Evolutionary conservation across 2,888 invertebrate genomes (phyloP), one percentile per base, ranked within the genome.

Genomic region (Aporophyla lueneburgensis): DNA sequence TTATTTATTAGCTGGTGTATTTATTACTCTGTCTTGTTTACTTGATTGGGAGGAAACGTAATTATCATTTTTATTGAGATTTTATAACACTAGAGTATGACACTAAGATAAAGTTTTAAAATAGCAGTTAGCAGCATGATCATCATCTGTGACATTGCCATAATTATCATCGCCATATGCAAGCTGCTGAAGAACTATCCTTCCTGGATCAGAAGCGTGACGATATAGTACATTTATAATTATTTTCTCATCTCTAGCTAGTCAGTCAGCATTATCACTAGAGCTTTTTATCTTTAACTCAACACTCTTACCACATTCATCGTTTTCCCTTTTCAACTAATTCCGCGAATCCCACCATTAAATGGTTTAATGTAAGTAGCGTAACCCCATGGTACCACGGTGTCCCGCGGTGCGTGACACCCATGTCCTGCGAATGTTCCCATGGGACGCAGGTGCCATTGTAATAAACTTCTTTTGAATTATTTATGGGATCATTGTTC

Each of bases 391-490:
- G 81, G 71, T 71, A 86, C 81, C 85, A 81, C 71, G 76, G 75
- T 78, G 76, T 86, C 89, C 86, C 89, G 89, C 83, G 89, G 89
- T 77, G 94, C 94, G 90, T 92, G 92, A 94, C 94, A 90, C 89
- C 91, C 89, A 72, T 81, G 81, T 89, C 92, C 90, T 91, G 91
- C 89, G 91, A 93, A 92, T 87, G 89, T 93, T 94, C 94, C 93
- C 94, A 94, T 92, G 94, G 92, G 92, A 90, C 88, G 89, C 94
- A 93, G 93, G 93, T 93, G 93, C 92, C 84, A 91, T 94, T 93
- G 92, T 93, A 87, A 88, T 87, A 85, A 83, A 83, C 81, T 85
- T 86, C 88, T 90, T 86, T 88, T 93, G 91, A 91, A 94, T 94
- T 91, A 93, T 94, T 92, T 91, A 93, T 92, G 88, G 84, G 71